phyloP scores from a whole-genome alignment of 2,797 vertebrate species.

The Sciaenops ocellatus region DNA sequence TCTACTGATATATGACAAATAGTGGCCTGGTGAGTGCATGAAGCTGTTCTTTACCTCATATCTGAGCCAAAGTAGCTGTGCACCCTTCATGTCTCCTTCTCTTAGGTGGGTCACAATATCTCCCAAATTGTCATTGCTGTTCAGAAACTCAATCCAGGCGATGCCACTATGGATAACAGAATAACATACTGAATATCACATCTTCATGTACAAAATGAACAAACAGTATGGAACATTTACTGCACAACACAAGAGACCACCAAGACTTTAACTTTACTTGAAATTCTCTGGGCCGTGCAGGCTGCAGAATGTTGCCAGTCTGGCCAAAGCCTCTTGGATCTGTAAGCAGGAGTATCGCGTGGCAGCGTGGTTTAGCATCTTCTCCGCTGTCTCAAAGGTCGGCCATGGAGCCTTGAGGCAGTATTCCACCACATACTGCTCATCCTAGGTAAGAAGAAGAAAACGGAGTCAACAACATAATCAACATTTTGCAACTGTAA shows the following conservation, averaged over 20 bases:
- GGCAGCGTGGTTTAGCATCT: conserved; percentile 92
- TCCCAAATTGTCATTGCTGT: conserved; percentile 88
- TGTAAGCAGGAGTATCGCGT: conserved; percentile 79
- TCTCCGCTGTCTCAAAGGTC: conserved; percentile 91
- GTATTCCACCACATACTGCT: conserved; percentile 93
- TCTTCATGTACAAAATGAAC: not conserved
- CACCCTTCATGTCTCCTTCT: conserved; percentile 89
- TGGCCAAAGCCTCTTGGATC: conserved; percentile 90
- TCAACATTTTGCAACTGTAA: conserved; percentile 2
- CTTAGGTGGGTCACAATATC: conserved; percentile 87
- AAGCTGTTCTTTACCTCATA: conserved; percentile 86
- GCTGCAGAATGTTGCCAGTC: conserved; percentile 92
- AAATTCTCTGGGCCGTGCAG: conserved; percentile 91
- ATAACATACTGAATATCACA: conserved; percentile 14
- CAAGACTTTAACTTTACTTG: conserved; percentile 84
- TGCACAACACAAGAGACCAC: not conserved
- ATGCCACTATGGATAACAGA: conserved; percentile 85
- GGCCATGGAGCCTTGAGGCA: conserved; percentile 95
- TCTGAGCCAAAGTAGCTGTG: conserved; percentile 95
- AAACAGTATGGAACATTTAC: not conserved
- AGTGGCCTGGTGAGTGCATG: not conserved
- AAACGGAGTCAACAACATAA: not conserved
- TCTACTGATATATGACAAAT: not conserved
- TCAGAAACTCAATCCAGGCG: conserved; percentile 95
- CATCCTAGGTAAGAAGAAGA: conserved; percentile 85